Evolutionary conservation across 2,888 invertebrate species (phyloP).

Genomic region (Acleris sparsana): DNA sequence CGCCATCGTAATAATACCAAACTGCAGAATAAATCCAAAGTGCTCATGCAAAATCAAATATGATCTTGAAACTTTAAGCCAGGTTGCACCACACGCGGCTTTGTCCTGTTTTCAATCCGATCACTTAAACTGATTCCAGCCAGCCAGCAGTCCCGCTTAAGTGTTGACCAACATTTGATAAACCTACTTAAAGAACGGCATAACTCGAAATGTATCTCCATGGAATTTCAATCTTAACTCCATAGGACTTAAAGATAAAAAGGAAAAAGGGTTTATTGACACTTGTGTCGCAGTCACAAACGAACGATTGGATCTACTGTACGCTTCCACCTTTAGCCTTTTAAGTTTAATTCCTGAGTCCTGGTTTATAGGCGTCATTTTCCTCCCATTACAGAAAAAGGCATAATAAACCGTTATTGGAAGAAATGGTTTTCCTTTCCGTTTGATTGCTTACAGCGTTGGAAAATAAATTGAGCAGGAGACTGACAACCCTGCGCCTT

Average conservation of each 20-base stretch:
- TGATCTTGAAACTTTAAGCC: too few relatives aligned
- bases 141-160: not conserved
- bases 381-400: not conserved
- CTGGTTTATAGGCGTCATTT: constrained; percentile 9
- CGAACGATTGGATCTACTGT: constrained; percentile 10
- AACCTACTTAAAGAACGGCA: too few relatives aligned
- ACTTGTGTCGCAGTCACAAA: too few relatives aligned
- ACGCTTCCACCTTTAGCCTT: not conserved
- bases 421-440: not conserved
- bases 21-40: not conserved
- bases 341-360: not conserved
- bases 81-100: too few relatives aligned
- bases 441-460: not conserved
- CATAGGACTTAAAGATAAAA: too few relatives aligned
- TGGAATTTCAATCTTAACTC: too few relatives aligned
- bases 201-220: too few relatives aligned
- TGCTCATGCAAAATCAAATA: not conserved
- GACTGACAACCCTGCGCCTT: not conserved
- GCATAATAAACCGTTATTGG: constrained; percentile 7
- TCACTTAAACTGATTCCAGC: constrained; percentile 10
- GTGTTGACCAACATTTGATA: constrained; percentile 2
- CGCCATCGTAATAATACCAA: too few relatives aligned
- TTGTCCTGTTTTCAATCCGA: constrained; percentile 11
- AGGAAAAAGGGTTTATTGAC: too few relatives aligned
- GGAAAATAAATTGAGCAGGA: not conserved